A percentile compares a stretch with the other conserved stretches of the same genome.
phyloP scores from a whole-genome alignment of 2,797 vertebrate species.

The Rhinoraja longicauda region DNA sequence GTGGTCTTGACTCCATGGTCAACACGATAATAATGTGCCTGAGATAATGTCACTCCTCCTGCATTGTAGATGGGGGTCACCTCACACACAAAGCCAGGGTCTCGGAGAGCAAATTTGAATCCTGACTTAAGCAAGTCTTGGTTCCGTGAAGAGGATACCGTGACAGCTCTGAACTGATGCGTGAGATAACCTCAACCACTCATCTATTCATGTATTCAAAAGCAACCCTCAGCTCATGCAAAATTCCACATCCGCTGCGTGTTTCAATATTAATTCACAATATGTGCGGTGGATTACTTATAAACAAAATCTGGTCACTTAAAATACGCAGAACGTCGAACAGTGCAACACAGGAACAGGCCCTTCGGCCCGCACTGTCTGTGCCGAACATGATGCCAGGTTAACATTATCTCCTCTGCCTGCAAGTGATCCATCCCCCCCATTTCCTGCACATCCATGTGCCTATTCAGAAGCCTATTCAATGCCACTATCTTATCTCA shows the following conservation, averaged over 20 bases:
- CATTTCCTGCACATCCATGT: too few species aligned
- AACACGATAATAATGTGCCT: background rate
- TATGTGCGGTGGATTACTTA: background rate
- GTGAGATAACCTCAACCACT: background rate
- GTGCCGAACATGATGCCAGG: too few species aligned
- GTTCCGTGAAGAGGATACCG: background rate
- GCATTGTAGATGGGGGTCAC: background rate
- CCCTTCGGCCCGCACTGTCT: too few species aligned
- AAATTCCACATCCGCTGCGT: background rate
- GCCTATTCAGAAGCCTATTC: too few species aligned
- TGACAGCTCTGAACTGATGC: too few species aligned
- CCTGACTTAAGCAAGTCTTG: background rate
- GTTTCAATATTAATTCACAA: background rate
- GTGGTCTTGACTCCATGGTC: background rate
- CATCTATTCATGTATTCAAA: background rate
- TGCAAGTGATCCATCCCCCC: too few species aligned
- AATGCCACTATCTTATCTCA: too few species aligned
- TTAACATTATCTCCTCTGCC: too few species aligned
- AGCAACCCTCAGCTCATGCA: background rate
- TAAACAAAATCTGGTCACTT: background rate
- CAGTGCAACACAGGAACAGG: too few species aligned
- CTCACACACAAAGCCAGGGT: background rate
- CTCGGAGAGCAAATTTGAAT: background rate
- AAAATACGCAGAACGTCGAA: too few species aligned
- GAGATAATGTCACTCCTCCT: slow-evolving; percentile 18